A percentile compares a stretch with the other conserved stretches of the same genome.
phyloP scores from a whole-genome alignment of 2,113 vertebrate genomes.

The Ceuthmochares aereus region DNA sequence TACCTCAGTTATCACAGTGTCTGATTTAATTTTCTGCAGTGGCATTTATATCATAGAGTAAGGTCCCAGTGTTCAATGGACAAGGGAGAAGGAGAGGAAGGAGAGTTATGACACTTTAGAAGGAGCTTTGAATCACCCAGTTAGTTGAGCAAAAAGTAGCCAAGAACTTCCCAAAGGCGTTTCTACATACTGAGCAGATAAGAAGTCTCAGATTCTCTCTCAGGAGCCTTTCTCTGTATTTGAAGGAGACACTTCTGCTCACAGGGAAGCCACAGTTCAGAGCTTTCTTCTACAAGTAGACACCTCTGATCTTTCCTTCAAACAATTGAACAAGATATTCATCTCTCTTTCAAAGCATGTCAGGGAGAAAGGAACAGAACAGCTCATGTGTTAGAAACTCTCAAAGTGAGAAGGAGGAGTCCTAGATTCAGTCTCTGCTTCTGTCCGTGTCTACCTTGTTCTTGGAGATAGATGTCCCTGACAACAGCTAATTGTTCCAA shows the following conservation, averaged over 20 bases:
- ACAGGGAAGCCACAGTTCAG: neutral
- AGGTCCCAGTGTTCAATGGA: neutral
- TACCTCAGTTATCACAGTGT: neutral
- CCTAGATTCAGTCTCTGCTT: neutral
- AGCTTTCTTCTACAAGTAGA: neutral
- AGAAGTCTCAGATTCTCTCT: neutral
- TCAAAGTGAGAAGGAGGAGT: neutral
- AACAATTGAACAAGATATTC: neutral
- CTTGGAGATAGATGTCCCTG: neutral
- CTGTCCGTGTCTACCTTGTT: neutral
- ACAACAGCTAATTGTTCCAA: neutral
- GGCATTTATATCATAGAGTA: neutral
- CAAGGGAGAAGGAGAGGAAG: neutral
- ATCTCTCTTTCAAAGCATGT: neutral
- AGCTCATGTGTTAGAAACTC: neutral
- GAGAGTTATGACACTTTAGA: neutral
- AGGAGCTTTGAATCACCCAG: neutral
- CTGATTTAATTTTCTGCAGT: neutral
- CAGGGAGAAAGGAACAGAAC: neutral
- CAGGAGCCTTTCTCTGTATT: neutral
- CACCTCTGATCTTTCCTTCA: conserved; percentile 1
- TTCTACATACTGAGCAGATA: neutral
- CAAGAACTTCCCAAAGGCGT: neutral
- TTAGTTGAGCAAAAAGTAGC: neutral
- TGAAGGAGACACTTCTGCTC: neutral